These are phyloP conservation scores for Melinaea menophilus DNA, from an alignment of 2,888 invertebrate species.

Conservation along the genomic window DNA sequence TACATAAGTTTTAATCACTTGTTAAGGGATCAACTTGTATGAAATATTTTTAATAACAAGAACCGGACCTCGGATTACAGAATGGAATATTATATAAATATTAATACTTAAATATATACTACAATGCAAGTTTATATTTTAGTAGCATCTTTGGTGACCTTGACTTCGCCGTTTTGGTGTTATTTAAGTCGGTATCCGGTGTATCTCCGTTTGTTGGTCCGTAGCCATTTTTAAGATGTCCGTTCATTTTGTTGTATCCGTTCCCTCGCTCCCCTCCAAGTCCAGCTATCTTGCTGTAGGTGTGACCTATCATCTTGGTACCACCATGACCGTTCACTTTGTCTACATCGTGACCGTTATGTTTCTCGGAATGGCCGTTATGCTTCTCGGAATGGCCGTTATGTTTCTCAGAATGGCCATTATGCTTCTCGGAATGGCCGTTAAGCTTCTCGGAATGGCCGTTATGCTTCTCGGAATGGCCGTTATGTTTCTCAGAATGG, in stretches of 20 bases:
- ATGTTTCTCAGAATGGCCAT: slow-evolving; percentile 31
- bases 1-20: no score
- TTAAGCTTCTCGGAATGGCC: slow-evolving; percentile 33
- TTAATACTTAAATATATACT: slow-evolving; percentile 45
- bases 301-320: slow-evolving; percentile 42
- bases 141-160: slow-evolving; percentile 70
- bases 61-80: no score
- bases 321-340: slow-evolving; percentile 36
- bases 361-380: slow-evolving; percentile 28
- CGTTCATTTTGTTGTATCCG: slow-evolving; percentile 40
- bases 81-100: slow-evolving; percentile 56
- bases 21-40: no score
- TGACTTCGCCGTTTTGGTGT: slow-evolving; percentile 51
- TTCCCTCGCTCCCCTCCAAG: slow-evolving; percentile 18
- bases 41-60: no score
- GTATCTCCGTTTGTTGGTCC: slow-evolving; percentile 37
- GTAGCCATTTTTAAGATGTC: slow-evolving; percentile 35
- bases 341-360: slow-evolving; percentile 26
- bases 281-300: slow-evolving; percentile 37
- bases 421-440: slow-evolving; percentile 20
- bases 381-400: slow-evolving; percentile 26
- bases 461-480: slow-evolving; percentile 14
- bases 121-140: slow-evolving; percentile 56
- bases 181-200: slow-evolving; percentile 37
- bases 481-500: slow-evolving; percentile 35